Conservation (phyloP, 2,888 invertebrate species). For the Acronicta alni region DNA sequence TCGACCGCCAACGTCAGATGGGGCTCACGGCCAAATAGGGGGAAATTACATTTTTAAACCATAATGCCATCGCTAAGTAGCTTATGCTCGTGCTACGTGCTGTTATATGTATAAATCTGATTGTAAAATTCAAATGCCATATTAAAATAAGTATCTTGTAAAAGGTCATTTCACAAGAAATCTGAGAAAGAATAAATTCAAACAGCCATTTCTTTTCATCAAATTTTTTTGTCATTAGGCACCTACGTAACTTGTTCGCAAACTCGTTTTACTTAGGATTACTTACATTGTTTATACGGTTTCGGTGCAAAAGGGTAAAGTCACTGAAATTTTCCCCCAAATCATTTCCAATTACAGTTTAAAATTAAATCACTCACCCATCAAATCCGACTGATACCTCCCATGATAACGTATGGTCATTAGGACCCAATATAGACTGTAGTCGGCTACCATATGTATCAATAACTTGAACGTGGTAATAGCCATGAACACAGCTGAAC, state of each 20-base stretch:
- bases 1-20: too few relatives aligned
- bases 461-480: conserved; percentile 92
- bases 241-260: background rate
- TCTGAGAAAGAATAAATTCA: too few relatives aligned
- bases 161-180: too few relatives aligned
- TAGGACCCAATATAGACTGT: conserved; percentile 94
- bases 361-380: conserved; percentile 62
- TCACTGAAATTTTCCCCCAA: background rate
- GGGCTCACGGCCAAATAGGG: too few relatives aligned
- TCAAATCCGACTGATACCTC: conserved; percentile 65
- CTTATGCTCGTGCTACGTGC: too few relatives aligned
- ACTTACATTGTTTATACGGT: background rate
- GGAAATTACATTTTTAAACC: too few relatives aligned
- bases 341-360: too few relatives aligned
- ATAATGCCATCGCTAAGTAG: too few relatives aligned
- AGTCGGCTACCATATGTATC: conserved; percentile 93
- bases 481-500: conserved; percentile 89
- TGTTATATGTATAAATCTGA: too few relatives aligned
- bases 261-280: background rate
- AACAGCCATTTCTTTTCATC: background rate
- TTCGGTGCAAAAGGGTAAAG: background rate
- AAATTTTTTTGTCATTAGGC: background rate
- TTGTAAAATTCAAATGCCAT: too few relatives aligned
- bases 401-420: conserved; percentile 79
- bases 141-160: too few relatives aligned